Conservation (phyloP, 2,888 invertebrate genomes). For the Asteroscopus sphinx region DNA sequence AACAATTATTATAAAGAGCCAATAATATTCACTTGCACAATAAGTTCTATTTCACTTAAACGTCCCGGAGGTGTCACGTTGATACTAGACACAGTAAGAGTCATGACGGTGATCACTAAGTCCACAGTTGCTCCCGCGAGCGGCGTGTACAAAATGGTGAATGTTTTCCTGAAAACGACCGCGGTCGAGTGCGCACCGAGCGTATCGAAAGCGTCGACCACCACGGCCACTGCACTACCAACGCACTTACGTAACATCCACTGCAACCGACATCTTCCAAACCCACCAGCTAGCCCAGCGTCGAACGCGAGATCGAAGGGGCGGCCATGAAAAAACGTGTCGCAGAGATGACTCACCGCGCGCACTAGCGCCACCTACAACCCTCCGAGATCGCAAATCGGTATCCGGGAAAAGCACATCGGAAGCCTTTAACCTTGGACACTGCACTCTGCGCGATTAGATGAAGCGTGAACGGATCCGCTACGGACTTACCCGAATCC, state of each 20-base stretch:
- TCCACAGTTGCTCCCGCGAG: conserved; percentile 74
- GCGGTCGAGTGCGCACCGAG: conserved; percentile 80
- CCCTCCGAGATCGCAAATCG: conserved; percentile 66
- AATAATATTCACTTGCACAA: conserved; percentile 75
- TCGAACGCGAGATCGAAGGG: conserved; percentile 78
- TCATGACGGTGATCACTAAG: conserved; percentile 71
- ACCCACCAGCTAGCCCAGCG: conserved; percentile 65
- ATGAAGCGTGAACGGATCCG: conserved; percentile 58
- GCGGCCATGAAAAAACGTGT: conserved; percentile 87
- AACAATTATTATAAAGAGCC: conserved; percentile 55
- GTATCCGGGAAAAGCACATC: conserved; percentile 74
- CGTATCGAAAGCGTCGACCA: conserved; percentile 79
- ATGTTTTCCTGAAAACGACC: conserved; percentile 85
- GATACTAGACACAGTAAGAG: conserved; percentile 60
- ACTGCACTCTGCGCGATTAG: conserved; percentile 67
- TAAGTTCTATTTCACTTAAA: conserved; percentile 68
- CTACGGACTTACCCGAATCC: conserved; percentile 82
- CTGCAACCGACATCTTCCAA: conserved; percentile 80
- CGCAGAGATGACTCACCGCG: conserved; percentile 88
- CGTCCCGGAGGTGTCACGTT: conserved; percentile 50
- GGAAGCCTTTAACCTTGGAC: conserved; percentile 72
- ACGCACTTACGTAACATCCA: conserved; percentile 85
- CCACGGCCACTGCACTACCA: conserved; percentile 81
- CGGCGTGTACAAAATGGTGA: conserved; percentile 85
- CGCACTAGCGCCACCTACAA: conserved; percentile 83